phyloP scores from a whole-genome alignment of 2,113 vertebrate species.

The Lepisosteus oculatus region DNA sequence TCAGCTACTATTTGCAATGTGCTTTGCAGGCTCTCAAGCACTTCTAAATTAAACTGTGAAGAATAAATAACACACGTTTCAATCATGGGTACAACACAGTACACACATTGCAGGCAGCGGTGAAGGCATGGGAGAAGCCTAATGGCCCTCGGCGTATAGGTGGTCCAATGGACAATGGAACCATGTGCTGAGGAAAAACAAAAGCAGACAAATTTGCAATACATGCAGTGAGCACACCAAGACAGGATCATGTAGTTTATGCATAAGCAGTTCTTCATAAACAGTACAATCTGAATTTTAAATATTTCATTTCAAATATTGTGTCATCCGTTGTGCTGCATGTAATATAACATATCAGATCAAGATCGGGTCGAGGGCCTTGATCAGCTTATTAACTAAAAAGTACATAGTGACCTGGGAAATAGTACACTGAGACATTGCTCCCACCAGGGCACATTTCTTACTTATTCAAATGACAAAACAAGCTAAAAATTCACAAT shows the following conservation, averaged over 20 bases:
- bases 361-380: too few species aligned
- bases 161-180: neutral
- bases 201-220: neutral
- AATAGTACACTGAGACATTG: too few species aligned
- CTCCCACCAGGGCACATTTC: too few species aligned
- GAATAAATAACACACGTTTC: conserved; percentile 69
- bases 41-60: conserved; percentile 77
- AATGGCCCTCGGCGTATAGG: neutral
- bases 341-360: too few species aligned
- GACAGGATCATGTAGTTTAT: neutral
- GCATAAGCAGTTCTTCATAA: too few species aligned
- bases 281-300: too few species aligned
- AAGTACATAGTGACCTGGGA: too few species aligned
- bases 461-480: too few species aligned
- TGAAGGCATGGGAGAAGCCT: conserved; percentile 39
- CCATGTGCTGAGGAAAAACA: neutral
- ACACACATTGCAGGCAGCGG: conserved; percentile 51
- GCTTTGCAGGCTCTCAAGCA: conserved; percentile 74
- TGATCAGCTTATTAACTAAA: too few species aligned
- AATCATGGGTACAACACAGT: conserved; percentile 67
- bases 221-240: neutral
- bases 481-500: too few species aligned
- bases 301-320: too few species aligned
- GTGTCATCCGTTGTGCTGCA: too few species aligned
- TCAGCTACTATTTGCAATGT: conserved; percentile 72